These are phyloP conservation scores for Andrena fulva DNA, from an alignment of 2,888 invertebrate genomes.

Conservation along the genomic window DNA sequence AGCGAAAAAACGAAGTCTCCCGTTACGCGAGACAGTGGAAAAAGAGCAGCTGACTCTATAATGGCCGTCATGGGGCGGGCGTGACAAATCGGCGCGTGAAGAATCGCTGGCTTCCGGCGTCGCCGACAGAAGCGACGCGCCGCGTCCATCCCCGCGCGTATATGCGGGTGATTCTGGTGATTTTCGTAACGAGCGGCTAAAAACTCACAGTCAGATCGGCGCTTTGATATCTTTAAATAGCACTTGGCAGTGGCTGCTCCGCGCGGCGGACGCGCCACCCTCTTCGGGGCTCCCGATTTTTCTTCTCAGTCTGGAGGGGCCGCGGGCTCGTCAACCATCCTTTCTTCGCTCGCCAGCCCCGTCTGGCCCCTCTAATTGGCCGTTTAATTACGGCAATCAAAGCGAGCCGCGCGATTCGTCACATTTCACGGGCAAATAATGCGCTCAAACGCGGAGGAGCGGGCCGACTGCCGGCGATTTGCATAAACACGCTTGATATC, in stretches of 20 bases:
- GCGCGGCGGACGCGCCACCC: not conserved
- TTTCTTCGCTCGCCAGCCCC: conserved; percentile 2
- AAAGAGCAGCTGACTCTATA: conserved; percentile 33
- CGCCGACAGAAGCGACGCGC: conserved; percentile 54
- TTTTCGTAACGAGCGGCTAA: conserved; percentile 48
- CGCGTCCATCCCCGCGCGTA: conserved; percentile 23
- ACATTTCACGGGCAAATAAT: conserved; percentile 72
- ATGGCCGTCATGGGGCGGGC: conserved; percentile 21
- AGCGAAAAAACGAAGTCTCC: not conserved
- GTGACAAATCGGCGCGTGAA: conserved; percentile 64
- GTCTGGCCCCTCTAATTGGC: conserved; percentile 74
- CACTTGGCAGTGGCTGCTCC: conserved; percentile 5
- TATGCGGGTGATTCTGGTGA: conserved; percentile 63
- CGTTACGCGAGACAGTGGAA: conserved; percentile 20
- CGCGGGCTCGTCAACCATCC: conserved; percentile 13
- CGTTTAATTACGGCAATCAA: conserved; percentile 80
- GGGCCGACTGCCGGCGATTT: conserved; percentile 42
- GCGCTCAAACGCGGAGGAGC: conserved; percentile 2
- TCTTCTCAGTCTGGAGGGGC: conserved; percentile 1
- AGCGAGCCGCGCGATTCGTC: conserved; percentile 74
- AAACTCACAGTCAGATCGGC: conserved; percentile 54
- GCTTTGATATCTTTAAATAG: conserved; percentile 41
- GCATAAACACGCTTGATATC: conserved; percentile 55
- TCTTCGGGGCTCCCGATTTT: conserved; percentile 5
- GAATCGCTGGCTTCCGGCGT: conserved; percentile 73